Base-by-base conservation (phyloP, 2,113 vertebrate species). In the Chionomys nivalis region DNA sequence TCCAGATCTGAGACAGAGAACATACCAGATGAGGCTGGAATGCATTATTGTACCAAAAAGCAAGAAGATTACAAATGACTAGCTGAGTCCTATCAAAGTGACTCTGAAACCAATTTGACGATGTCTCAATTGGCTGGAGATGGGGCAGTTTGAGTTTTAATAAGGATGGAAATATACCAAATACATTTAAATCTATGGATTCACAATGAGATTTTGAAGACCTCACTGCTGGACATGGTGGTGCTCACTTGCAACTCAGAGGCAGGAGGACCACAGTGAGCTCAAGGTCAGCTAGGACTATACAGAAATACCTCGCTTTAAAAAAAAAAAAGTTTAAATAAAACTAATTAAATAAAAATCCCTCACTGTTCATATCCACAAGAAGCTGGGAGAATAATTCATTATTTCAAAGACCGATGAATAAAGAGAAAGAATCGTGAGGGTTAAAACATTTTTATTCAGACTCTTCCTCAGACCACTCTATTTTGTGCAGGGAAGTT, bases 371-470 rank as follows among this genome's bases (percentile, higher is more conserved):
- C 28, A 70, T 14, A 47, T n/a, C 66, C 86, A 17, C 44, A 94
- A 75, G 31, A 65, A 73, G 31, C 52, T 93, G n/a, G 49, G 65
- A 36, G 86, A 87, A 70, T 19, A 68, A 89, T 63, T 68, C 47
- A 77, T 47, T 82, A 66, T 90, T 94, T 96, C 44, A 26, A 93
- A 94, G 90, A 87, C 66, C 36, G 17, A 7, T 7, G 93, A 94
- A 65, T 77, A 94, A 75, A 90, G 36, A 61, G 17, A 88, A 93
- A 88, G 44, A 68, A 47, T 89, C 66, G 65, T 49, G n/a, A 4
- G 70, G 2, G 0, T 78, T 33, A 70, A 42, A 17, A 33, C 44
- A 63, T 72, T 91, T 92, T 81, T 66, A 73, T 89, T 47, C 26
- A 78, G 55, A 26, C 49, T 58, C 68, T 39, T 44, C 52, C 49